Percentiles rank a stretch among this genome's conserved stretches.
Evolutionary conservation across 2,888 invertebrate species (phyloP).

Genomic region (Rugalucina vietnamica): DNA sequence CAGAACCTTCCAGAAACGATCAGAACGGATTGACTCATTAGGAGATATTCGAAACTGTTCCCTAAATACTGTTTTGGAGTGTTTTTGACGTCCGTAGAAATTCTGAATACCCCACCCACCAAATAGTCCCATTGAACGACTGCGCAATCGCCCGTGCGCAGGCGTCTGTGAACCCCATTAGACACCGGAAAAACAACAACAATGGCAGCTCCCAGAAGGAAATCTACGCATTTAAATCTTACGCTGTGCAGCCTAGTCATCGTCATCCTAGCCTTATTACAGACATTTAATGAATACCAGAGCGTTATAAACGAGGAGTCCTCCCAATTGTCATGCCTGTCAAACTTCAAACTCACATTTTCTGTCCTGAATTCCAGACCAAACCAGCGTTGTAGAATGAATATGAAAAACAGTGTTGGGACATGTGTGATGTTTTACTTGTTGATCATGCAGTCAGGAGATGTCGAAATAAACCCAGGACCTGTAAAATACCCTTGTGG

Average conservation of each 20-base stretch:
- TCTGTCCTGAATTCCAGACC: background rate
- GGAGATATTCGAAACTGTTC: too few relatives aligned
- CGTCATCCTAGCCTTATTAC: background rate
- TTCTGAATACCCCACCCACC: too few relatives aligned
- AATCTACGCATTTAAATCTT: background rate
- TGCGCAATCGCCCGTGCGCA: background rate
- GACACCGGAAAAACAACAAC: too few relatives aligned
- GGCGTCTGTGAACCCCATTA: too few relatives aligned
- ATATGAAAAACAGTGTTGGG: background rate
- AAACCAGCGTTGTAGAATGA: background rate
- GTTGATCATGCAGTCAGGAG: background rate
- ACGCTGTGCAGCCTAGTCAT: background rate
- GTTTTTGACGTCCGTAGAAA: too few relatives aligned
- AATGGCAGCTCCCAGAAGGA: background rate
- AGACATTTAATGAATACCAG: background rate
- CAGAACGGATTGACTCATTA: too few relatives aligned
- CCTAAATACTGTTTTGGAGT: too few relatives aligned
- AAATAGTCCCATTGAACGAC: too few relatives aligned
- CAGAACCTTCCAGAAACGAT: too few relatives aligned
- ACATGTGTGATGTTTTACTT: background rate
- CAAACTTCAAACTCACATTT: background rate
- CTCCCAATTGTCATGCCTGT: background rate
- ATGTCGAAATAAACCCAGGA: constrained; percentile 4
- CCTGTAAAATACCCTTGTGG: background rate
- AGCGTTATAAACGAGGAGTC: background rate